Conservation (phyloP, 92 coral and sea anemone species). For the Micromussa lordhowensis region DNA sequence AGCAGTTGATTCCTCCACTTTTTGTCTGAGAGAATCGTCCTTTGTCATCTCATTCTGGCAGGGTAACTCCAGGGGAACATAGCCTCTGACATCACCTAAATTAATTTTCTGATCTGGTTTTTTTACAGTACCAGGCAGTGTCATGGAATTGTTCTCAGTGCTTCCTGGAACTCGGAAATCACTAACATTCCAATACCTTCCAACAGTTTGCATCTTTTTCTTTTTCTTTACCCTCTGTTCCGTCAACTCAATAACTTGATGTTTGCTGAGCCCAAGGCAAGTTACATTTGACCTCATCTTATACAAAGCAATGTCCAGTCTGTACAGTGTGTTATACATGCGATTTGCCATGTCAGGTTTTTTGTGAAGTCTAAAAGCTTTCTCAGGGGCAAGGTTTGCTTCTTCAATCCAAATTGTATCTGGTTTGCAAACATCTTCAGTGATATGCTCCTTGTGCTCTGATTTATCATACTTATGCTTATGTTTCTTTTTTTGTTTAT, state of each 20-base stretch:
- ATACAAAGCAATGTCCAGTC: conserved; percentile 88
- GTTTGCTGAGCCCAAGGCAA: conserved; percentile 81
- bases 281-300: conserved; percentile 68
- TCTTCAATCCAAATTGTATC: conserved; percentile 96
- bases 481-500: conserved; percentile 74
- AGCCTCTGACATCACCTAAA: conserved; percentile 5
- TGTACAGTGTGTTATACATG: conserved; percentile 81
- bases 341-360: conserved; percentile 89
- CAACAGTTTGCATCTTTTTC: conserved; percentile 29
- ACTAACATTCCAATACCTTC: conserved; percentile 65
- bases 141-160: conserved; percentile 1
- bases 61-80: conserved; percentile 79
- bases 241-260: conserved; percentile 59
- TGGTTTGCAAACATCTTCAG: conserved; percentile 71
- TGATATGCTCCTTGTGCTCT: conserved; percentile 23
- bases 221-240: conserved; percentile 69
- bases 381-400: conserved; percentile 69
- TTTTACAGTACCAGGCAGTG: background rate
- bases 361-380: conserved; percentile 85
- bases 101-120: background rate
- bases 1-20: conserved; percentile 8
- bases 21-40: conserved; percentile 9
- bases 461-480: conserved; percentile 28
- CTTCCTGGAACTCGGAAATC: conserved; percentile 21
- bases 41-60: conserved; percentile 23